These are phyloP conservation scores for Sebastes iracundus DNA, from an alignment of 2,797 vertebrate genomes.

Conservation along the genomic window DNA sequence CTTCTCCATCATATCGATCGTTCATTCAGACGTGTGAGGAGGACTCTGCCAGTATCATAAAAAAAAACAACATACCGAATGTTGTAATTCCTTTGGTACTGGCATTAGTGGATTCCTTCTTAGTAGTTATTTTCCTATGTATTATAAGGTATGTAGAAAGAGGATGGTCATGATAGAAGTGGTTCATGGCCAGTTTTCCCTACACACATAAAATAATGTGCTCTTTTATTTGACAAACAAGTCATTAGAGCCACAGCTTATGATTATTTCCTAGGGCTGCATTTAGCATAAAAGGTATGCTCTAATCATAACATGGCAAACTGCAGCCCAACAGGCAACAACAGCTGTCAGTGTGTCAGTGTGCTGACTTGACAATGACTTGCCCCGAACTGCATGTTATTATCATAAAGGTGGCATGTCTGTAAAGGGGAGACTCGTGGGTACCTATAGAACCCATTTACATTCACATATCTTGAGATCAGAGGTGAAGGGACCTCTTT, in stretches of 20 bases:
- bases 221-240: background rate
- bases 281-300: no score
- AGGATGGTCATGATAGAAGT: background rate
- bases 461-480: no score
- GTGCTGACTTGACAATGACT: no score
- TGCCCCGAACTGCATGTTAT: no score
- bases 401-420: no score
- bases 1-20: conserved; percentile 23
- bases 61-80: background rate
- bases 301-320: no score
- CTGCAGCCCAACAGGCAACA: no score
- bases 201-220: background rate
- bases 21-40: conserved; percentile 8
- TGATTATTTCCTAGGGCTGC: no score
- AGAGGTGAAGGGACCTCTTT: no score
- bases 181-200: background rate
- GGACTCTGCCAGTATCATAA: background rate
- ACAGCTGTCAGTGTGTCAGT: no score
- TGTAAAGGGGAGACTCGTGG: no score
- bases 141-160: background rate
- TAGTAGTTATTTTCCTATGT: background rate
- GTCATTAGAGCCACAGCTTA: no score
- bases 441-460: rapidly evolving
- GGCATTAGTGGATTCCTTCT: background rate
- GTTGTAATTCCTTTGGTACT: background rate